Evolutionary conservation across 2,113 vertebrate genomes (phyloP).

Genomic region (Pachycephala philippinensis): DNA sequence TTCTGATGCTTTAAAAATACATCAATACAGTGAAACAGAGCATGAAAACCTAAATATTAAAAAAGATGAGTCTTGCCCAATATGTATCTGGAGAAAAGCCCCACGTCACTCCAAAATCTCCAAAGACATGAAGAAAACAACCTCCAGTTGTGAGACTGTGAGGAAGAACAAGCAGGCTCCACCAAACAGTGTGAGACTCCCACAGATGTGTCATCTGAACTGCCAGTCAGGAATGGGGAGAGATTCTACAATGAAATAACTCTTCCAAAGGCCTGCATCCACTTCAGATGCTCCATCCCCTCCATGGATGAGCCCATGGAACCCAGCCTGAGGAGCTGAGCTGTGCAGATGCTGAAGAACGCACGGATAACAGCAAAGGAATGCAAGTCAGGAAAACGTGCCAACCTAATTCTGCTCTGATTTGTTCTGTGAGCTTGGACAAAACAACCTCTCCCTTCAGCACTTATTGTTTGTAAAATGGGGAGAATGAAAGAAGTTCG

Average conservation of each 20-base stretch:
- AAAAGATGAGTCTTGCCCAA: not conserved
- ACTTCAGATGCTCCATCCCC: not conserved
- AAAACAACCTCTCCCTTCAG: not conserved
- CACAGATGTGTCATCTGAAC: not conserved
- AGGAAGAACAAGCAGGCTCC: not conserved
- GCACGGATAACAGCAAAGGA: not conserved
- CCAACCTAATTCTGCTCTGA: not conserved
- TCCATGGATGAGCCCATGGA: fast-evolving
- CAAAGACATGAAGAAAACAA: not conserved
- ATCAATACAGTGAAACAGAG: not conserved
- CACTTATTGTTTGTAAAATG: not conserved
- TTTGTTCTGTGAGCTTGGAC: not conserved
- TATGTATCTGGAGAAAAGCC: not conserved
- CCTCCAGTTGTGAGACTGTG: not conserved
- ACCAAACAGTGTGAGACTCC: not conserved
- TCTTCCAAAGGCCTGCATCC: not conserved
- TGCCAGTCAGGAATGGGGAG: not conserved
- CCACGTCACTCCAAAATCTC: not conserved
- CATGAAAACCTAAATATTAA: not conserved
- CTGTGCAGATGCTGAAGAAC: not conserved
- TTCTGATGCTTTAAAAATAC: not conserved
- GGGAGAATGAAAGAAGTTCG: not conserved
- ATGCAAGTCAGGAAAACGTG: fast-evolving
- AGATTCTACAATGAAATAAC: not conserved
- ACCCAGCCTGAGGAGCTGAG: not conserved